phyloP scores from a whole-genome alignment of 2,888 invertebrate genomes.

The Stegana nigrithorax region DNA sequence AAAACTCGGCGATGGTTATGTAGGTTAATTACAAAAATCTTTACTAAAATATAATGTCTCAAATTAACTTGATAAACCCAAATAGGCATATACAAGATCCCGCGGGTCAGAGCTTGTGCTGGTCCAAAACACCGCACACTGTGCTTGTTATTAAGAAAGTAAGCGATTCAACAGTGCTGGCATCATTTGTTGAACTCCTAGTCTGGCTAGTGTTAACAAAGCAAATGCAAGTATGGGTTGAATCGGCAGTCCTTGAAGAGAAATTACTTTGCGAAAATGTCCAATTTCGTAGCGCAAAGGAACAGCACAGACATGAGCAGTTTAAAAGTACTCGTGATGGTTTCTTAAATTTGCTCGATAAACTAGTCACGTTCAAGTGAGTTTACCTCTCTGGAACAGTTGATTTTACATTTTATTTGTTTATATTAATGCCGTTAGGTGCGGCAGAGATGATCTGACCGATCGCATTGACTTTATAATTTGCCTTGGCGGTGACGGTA shows the following conservation, averaged over 20 bases:
- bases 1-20: conserved; percentile 96
- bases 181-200: conserved; percentile 92
- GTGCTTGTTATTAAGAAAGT: conserved; percentile 97
- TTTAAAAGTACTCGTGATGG: conserved; percentile 40
- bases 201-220: conserved; percentile 96
- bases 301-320: conserved; percentile 44
- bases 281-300: conserved; percentile 43
- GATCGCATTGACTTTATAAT: conserved; percentile 98
- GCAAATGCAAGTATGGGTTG: conserved; percentile 95
- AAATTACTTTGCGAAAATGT: conserved; percentile 30
- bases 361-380: conserved; percentile 80
- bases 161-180: conserved; percentile 87
- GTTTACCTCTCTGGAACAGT: not conserved
- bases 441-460: conserved; percentile 92
- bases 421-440: conserved; percentile 68
- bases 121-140: conserved; percentile 97
- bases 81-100: conserved; percentile 92
- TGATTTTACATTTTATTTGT: not conserved
- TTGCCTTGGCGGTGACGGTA: conserved; percentile 97
- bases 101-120: conserved; percentile 93
- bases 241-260: conserved; percentile 84
- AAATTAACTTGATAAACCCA: not conserved
- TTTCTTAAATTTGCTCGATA: conserved; percentile 70
- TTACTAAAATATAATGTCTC: not conserved
- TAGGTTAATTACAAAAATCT: not conserved